A percentile compares a stretch with the other conserved stretches of the same genome.
Conservation (phyloP, 2,113 vertebrate genomes). For the Tinamus guttatus region DNA sequence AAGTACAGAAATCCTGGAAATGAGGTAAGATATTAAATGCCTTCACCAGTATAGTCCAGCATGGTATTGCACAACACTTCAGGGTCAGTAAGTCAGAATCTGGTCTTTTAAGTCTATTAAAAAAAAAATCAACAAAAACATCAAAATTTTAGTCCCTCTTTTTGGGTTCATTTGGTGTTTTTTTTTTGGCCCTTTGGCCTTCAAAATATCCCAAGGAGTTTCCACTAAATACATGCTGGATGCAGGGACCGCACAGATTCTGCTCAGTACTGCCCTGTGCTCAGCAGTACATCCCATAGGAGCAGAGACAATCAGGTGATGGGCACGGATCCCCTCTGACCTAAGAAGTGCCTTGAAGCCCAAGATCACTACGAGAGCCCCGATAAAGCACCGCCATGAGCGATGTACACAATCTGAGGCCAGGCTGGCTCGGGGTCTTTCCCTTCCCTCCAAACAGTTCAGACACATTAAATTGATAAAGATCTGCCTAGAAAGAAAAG, state of each 20-base stretch:
- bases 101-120: background rate
- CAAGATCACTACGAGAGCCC: background rate
- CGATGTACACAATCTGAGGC: background rate
- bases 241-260: fast-evolving
- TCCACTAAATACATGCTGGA: background rate
- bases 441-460: background rate
- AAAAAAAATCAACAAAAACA: background rate
- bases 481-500: background rate
- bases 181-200: background rate
- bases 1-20: background rate
- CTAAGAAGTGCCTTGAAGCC: background rate
- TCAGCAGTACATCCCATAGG: fast-evolving
- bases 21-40: background rate
- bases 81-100: background rate
- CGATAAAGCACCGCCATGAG: background rate
- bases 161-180: no score
- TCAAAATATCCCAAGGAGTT: background rate
- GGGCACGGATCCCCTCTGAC: background rate
- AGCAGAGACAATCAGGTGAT: background rate
- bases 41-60: background rate
- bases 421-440: background rate
- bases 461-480: background rate
- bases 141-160: background rate
- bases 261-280: background rate
- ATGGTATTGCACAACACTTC: fast-evolving